Base-by-base conservation (phyloP, 2,113 vertebrate genomes). In the Xenotilapia leptura region DNA sequence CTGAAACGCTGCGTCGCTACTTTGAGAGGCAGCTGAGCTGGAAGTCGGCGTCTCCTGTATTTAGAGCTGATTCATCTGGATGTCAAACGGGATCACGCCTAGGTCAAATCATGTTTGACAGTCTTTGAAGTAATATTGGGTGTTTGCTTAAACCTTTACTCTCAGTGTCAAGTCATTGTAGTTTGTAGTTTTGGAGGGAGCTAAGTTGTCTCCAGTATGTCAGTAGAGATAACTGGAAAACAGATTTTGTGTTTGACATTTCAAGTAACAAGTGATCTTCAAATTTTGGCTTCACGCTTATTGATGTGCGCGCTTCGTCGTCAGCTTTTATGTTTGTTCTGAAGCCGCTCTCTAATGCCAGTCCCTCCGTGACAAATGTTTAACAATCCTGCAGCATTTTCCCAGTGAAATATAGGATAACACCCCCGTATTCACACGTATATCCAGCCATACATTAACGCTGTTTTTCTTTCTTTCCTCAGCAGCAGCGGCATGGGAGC, bases 401-500 rank as follows among this genome's bases (percentile, higher is more conserved):
- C 65, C 62, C 83, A 36, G 53, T 81, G 84, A 83, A 87, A 83
- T n/a, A 17, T 49, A 80, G 33, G 33, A 62, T 80, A 10, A 60
- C 33, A 49, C 70, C 6, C 56, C 23, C 42, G 5, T 12, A 4
- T 82, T 85, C 6, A 56, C 38, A 11, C 12, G 15, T 36, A 53
- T 42, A 51, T 26, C 12, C 70, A 68, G 9, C 38, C 54, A 38
- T 60, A 49, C 7, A 85, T 77, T 94, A 83, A 94, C 28, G 9
- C 10, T 4, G 14, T 40, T 62, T 81, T 88, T 81, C 28, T 77
- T 73, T 51, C 82, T 36, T 90, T 91, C 88, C 89, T 93, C 90
- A 97, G 95, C 96, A 99, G 98, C 91, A 99, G 98, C 90, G 94
- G 95, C 96, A 97, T 99, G 97, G 97, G 98, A 97, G 97, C 98